Evolutionary conservation across 1,140 invertebrate species (phyloP), one percentile per base, ranked within the genome.

Genomic region (Helicoverpa armigera): DNA sequence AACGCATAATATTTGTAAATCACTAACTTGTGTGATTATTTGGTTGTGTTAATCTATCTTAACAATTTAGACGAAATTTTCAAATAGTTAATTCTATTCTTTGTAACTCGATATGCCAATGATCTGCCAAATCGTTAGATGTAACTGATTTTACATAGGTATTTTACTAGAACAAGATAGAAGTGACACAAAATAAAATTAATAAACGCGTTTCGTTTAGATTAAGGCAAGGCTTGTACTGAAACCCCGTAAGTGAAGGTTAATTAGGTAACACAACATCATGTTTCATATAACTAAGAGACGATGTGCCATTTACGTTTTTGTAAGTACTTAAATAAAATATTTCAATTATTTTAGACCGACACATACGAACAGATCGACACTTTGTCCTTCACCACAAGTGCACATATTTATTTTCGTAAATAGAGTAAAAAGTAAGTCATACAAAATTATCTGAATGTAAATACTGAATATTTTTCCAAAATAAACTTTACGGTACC

Each of bases 21-120:
- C 87, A 92, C 90, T 91, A 92, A 93, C 92, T 90, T 87, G 91
- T 90, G 93, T 94, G 93, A 94, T 94, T 91, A 91, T 93, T 93
- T 92, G 93, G 93, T 94, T 94, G 93, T 94, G 92, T 94, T 92
- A 50, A 69, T 69, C 85, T 91, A 92, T 91, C 83, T 90, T 92
- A 90, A 93, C 91, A 90, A 86, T 84, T 78, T 92, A 89, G 87
- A 87, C 82, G 86, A 91, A 89, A 87, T 87, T 88, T 84, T 91
- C 86, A 89, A 89, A 85, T 69, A 72, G 69, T 88, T 81, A 76
- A 78, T 82, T 63, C 77, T 79, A 81, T 82, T 80, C 79, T 85
- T 88, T 88, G 54, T 82, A 80, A 80, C 69, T 86, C 79, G 65
- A 86, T 73, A 84, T 88, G 90, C 90, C 90, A 92, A 92, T 87